Evolutionary conservation across 2,888 invertebrate genomes (phyloP).

Genomic region (Hemistola chrysoprasaria): DNA sequence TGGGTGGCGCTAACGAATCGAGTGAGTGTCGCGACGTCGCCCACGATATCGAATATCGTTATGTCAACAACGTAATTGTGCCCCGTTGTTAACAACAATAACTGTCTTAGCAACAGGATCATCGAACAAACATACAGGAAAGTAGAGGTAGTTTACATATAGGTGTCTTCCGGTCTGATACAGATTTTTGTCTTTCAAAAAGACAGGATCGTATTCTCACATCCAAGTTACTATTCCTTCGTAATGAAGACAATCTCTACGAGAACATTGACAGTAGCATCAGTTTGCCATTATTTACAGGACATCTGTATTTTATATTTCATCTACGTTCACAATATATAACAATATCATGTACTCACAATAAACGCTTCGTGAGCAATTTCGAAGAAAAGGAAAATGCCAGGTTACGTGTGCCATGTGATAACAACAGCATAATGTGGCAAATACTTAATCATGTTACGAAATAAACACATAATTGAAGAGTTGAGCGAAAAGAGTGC

Average conservation of each 20-base stretch:
- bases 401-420: conserved; percentile 12
- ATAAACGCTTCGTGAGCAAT: conserved; percentile 19
- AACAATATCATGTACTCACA: conserved; percentile 9
- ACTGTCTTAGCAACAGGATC: no score
- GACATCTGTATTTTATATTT: no score
- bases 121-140: no score
- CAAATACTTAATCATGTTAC: conserved; percentile 18
- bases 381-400: conserved; percentile 11
- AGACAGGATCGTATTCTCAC: no score
- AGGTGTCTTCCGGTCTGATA: no score
- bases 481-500: conserved; percentile 8
- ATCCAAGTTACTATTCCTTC: no score
- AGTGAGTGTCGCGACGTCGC: conserved; percentile 8
- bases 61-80: conserved; percentile 19
- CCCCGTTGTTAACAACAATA: conserved; percentile 7
- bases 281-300: no score
- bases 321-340: no score
- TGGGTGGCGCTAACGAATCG: conserved; percentile 20
- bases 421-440: conserved; percentile 18
- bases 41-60: conserved; percentile 18
- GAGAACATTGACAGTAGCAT: no score
- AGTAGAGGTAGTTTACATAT: no score
- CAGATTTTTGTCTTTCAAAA: no score
- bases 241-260: no score
- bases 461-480: conserved; percentile 14